Evolutionary conservation across 2,113 vertebrate genomes (phyloP), one percentile per base, ranked within the genome.

Genomic region (Sprattus sprattus): DNA sequence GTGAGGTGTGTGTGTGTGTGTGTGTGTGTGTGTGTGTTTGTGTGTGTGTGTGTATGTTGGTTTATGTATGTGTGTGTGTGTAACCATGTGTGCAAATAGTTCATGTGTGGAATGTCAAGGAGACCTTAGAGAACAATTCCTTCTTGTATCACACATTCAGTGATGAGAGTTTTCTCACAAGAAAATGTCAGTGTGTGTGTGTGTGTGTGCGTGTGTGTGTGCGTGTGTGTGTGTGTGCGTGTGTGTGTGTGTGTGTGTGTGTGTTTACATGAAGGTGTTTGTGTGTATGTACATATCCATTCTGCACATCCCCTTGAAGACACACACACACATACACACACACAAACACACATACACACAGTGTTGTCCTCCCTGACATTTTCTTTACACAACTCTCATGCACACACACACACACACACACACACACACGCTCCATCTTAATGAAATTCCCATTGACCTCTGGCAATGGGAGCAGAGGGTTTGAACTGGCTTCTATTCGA

Each of bases 401-500:
- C n/a, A n/a, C n/a, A 11, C 64, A 71, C 67, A 75, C 67, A 75
- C 67, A 15, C 71, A 78, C 71, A 32, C 71, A 78, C 28, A 32
- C 28, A 39, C 28, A 75, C 67, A 75, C 67, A 75, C 0, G 18
- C 64, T 85, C 80, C 75, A 11, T 80, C 64, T 64, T 71, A 83
- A 22, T 28, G 64, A 11, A 78, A 78, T 39, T 32, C 81, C 86
- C 67, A 84, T 83, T 71, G 83, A 60, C 85, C 57, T 52, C 54
- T 82, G 84, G 52, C 80, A 45, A 32, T 80, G 67, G 60, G 83
- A 81, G 84, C 75, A 49, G 84, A 57, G 57, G 39, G 45, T 84
- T 82, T 67, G 8, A 82, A 83, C 82, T 87, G 87, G 46, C 87
- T 86, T 82, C 32, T 28, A 78, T 82, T 85, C 18, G 20, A 25